Evolutionary conservation across 2,113 vertebrate species (phyloP).

Genomic region (Lagenorhynchus albirostris): DNA sequence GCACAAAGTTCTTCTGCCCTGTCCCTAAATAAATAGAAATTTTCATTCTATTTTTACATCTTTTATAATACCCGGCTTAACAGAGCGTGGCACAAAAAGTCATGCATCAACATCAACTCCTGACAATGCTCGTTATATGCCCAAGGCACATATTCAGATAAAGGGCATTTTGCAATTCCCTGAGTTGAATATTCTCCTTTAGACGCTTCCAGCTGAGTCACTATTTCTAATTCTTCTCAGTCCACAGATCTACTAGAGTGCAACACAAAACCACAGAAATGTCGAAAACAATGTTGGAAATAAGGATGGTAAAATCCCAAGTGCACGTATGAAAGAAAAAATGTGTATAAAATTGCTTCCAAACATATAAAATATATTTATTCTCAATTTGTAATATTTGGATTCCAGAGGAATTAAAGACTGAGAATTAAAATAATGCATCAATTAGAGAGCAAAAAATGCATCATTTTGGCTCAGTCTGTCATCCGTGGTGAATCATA

Average conservation of each 20-base stretch:
- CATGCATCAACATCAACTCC: not conserved
- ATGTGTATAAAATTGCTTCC: conserved; percentile 38
- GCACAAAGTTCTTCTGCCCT: not conserved
- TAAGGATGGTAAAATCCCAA: conserved; percentile 11
- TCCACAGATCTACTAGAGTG: conserved; percentile 6
- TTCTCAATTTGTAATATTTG: conserved; percentile 51
- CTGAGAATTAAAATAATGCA: conserved; percentile 40
- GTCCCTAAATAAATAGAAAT: conserved; percentile 24
- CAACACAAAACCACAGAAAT: conserved; percentile 61
- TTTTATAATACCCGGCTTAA: not conserved
- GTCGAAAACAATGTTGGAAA: conserved; percentile 50
- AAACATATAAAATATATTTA: conserved; percentile 57
- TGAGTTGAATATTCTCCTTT: not conserved
- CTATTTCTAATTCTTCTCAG: conserved; percentile 36
- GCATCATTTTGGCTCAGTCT: not conserved
- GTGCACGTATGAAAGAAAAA: conserved; percentile 12
- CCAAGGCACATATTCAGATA: not conserved
- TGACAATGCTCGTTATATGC: not conserved
- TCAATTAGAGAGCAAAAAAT: not conserved
- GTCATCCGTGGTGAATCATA: conserved; percentile 10
- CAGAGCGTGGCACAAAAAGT: not conserved
- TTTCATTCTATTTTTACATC: not conserved
- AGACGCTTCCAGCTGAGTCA: not conserved
- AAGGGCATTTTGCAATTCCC: conserved; percentile 25
- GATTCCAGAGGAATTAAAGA: conserved; percentile 35